Percentiles rank a stretch among this genome's conserved stretches.
Conservation (phyloP, 1,140 invertebrate species). For the Antheraea pernyi region DNA sequence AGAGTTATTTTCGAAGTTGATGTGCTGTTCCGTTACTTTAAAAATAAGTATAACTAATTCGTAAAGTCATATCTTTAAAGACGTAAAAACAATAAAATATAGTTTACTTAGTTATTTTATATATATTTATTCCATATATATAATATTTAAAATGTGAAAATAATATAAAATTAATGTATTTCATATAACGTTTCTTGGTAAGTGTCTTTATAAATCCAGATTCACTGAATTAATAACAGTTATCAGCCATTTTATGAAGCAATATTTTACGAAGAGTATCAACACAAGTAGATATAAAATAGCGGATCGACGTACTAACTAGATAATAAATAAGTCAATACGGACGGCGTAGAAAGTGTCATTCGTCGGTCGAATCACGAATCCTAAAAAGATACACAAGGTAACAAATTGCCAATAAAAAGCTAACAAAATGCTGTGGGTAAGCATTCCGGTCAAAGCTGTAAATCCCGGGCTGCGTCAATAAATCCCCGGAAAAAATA, state of each 20-base stretch:
- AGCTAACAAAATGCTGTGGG: constrained; percentile 66
- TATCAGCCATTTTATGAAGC: neutral
- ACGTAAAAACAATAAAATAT: too few species aligned
- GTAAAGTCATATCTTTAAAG: too few species aligned
- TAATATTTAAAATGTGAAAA: neutral
- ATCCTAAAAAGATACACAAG: constrained; percentile 60
- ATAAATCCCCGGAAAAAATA: constrained; percentile 64
- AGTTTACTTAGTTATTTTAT: too few species aligned
- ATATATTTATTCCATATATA: too few species aligned
- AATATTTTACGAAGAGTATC: neutral
- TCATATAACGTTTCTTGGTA: neutral
- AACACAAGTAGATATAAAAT: neutral
- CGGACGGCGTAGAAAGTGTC: neutral
- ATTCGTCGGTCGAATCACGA: constrained; percentile 41
- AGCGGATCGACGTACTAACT: neutral
- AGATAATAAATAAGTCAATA: constrained; percentile 4
- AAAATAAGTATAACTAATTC: too few species aligned
- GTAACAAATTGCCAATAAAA: constrained; percentile 72
- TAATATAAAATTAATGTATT: neutral
- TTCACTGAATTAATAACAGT: neutral
- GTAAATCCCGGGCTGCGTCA: constrained; percentile 52
- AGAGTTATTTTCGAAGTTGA: too few species aligned
- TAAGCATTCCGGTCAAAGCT: constrained; percentile 68
- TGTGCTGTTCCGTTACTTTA: too few species aligned
- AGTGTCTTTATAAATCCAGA: neutral